Conservation (phyloP, 1,140 invertebrate genomes). For the Saxidomus purpurata region DNA sequence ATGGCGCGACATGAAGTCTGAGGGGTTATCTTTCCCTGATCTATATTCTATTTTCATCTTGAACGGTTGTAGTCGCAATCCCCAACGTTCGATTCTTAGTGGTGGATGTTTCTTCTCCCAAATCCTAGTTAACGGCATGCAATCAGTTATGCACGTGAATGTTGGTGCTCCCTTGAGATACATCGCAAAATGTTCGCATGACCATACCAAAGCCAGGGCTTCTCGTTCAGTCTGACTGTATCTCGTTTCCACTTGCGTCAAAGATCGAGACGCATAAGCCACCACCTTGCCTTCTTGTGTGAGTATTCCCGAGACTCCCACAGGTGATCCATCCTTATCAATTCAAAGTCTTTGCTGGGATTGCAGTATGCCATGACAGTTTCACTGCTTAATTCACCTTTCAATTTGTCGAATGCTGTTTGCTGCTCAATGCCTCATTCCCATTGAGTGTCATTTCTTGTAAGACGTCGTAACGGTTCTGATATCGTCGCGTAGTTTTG, state of each 20-base stretch:
- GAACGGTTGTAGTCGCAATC: background rate
- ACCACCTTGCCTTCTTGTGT: no score
- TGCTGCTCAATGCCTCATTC: background rate
- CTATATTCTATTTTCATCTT: background rate
- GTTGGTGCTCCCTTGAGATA: background rate
- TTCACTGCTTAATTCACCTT: no score
- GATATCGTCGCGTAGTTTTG: background rate
- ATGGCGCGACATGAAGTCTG: slow-evolving; percentile 18
- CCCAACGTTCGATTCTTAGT: slow-evolving; percentile 16
- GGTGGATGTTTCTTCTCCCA: background rate
- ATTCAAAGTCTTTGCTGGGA: background rate
- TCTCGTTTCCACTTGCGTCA: slow-evolving; percentile 15
- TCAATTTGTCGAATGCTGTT: no score
- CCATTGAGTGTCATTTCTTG: background rate
- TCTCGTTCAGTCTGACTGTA: slow-evolving; percentile 33
- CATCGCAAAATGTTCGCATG: slow-evolving; percentile 27
- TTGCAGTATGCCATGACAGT: background rate
- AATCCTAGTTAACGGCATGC: slow-evolving; percentile 2
- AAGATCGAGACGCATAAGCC: background rate
- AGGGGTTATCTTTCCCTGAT: background rate
- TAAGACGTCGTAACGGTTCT: background rate
- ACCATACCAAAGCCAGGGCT: slow-evolving; percentile 22
- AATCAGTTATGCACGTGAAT: slow-evolving; percentile 1
- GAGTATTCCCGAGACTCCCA: no score
- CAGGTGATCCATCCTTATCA: background rate